Percentiles rank a stretch among this genome's conserved stretches.
Evolutionary conservation across 2,797 vertebrate species (phyloP).

Genomic region (Sebastiscus tertius): DNA sequence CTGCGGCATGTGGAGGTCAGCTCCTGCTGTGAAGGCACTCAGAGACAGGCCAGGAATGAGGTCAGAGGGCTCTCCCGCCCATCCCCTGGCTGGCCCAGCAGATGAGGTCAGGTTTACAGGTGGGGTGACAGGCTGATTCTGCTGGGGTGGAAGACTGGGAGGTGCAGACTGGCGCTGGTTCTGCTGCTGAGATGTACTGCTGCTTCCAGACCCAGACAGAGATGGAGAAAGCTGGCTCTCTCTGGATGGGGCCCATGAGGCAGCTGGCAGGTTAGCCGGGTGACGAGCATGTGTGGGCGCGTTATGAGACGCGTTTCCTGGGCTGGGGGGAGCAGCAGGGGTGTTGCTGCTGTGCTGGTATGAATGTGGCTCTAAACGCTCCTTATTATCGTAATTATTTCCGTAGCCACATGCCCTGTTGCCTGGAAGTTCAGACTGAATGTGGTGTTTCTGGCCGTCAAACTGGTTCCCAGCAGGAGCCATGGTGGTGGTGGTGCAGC

Average conservation of each 20-base stretch:
- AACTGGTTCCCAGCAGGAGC: slow-evolving; percentile 59
- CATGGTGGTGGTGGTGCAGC: background rate
- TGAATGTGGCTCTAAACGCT: slow-evolving; percentile 62
- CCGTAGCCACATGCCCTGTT: slow-evolving; percentile 68
- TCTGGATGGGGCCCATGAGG: slow-evolving; percentile 55
- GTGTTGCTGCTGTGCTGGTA: slow-evolving; percentile 55
- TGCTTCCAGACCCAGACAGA: slow-evolving; percentile 26
- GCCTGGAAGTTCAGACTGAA: slow-evolving; percentile 61
- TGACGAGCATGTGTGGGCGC: slow-evolving; percentile 51
- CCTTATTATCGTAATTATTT: slow-evolving; percentile 77
- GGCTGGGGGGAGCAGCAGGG: slow-evolving; percentile 36
- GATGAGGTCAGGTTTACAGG: slow-evolving; percentile 59
- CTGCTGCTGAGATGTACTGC: slow-evolving; percentile 49
- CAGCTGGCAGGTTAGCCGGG: slow-evolving; percentile 60
- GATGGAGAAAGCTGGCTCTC: slow-evolving; percentile 38
- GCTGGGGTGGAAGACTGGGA: slow-evolving; percentile 63
- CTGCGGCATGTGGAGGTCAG: slow-evolving; percentile 58
- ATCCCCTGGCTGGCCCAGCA: slow-evolving; percentile 39
- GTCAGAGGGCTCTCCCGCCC: slow-evolving; percentile 57
- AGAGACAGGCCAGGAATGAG: slow-evolving; percentile 64
- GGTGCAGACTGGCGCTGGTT: slow-evolving; percentile 54
- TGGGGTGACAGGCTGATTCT: slow-evolving; percentile 1
- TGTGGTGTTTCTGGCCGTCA: slow-evolving; percentile 74
- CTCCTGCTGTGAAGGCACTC: slow-evolving; percentile 70
- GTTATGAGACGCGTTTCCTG: slow-evolving; percentile 56